Evolutionary conservation across 2,888 invertebrate genomes (phyloP).

Genomic region (Xestia xanthographa): DNA sequence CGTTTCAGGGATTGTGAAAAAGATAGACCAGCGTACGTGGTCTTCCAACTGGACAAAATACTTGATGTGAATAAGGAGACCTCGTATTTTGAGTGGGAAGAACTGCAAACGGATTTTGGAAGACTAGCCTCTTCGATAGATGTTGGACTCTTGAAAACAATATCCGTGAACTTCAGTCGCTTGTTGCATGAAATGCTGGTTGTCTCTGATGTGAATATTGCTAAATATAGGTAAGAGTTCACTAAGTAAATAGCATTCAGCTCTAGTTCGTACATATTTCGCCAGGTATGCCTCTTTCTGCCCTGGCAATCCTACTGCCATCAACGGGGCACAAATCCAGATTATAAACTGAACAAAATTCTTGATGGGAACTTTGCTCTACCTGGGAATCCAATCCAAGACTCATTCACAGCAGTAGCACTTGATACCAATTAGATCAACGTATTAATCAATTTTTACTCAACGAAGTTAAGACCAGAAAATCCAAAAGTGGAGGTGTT

Average conservation of each 20-base stretch:
- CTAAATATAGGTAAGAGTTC: conserved; percentile 88
- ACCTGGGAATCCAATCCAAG: too few relatives aligned
- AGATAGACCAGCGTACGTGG: conserved; percentile 93
- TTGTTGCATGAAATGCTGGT: conserved; percentile 90
- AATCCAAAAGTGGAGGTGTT: too few relatives aligned
- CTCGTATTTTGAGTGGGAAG: conserved; percentile 92
- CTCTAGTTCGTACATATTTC: too few relatives aligned
- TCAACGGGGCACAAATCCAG: too few relatives aligned
- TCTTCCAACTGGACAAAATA: conserved; percentile 93
- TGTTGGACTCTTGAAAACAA: conserved; percentile 88
- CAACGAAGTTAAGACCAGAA: too few relatives aligned
- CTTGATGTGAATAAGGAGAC: conserved; percentile 93
- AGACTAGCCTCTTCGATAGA: conserved; percentile 89
- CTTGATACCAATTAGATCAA: too few relatives aligned
- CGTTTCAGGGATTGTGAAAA: conserved; percentile 92
- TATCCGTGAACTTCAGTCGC: conserved; percentile 90
- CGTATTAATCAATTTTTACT: too few relatives aligned
- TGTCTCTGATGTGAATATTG: conserved; percentile 91
- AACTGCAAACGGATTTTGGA: conserved; percentile 89
- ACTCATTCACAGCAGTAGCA: too few relatives aligned
- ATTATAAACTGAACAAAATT: neutral
- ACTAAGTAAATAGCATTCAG: too few relatives aligned
- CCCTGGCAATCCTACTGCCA: too few relatives aligned
- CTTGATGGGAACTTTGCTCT: neutral
- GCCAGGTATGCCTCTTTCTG: too few relatives aligned